phyloP scores from a whole-genome alignment of 2,888 invertebrate genomes.

The Tachina lurida region DNA sequence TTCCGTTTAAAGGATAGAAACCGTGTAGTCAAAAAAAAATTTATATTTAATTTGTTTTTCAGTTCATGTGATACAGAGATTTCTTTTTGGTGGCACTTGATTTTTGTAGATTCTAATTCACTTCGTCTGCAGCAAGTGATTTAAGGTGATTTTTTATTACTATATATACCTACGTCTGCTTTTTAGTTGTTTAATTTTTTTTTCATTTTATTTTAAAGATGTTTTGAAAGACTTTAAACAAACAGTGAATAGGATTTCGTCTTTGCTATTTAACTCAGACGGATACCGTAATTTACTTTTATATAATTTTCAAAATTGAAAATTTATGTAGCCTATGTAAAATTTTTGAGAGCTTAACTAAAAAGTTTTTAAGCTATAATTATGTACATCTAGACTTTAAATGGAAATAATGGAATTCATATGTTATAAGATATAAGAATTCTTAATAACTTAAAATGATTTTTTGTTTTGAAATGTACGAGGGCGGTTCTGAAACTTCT shows the following conservation, averaged over 20 bases:
- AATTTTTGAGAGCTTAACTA: no score
- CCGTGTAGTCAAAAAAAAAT: not conserved
- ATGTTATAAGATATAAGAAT: no score
- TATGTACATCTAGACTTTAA: no score
- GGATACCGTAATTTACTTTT: no score
- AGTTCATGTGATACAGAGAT: not conserved
- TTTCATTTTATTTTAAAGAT: constrained; percentile 14
- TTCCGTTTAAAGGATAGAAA: constrained; percentile 20
- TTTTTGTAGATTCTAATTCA: constrained; percentile 59
- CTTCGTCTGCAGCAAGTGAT: constrained; percentile 24
- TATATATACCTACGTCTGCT: not conserved
- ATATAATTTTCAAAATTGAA: no score
- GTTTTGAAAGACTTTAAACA: not conserved
- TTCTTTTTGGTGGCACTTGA: constrained; percentile 29
- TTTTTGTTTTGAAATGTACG: no score
- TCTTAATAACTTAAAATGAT: no score
- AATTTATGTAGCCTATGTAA: no score
- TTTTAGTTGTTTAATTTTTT: not conserved
- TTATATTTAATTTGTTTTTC: not conserved
- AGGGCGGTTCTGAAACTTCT: no score
- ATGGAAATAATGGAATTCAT: no score
- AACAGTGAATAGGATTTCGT: not conserved
- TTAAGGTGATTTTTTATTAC: constrained; percentile 10
- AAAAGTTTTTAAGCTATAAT: no score
- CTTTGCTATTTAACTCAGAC: no score